Evolutionary conservation across 2,797 vertebrate genomes (phyloP), one percentile per base, ranked within the genome.

Genomic region (Silurus lanzhouensis): DNA sequence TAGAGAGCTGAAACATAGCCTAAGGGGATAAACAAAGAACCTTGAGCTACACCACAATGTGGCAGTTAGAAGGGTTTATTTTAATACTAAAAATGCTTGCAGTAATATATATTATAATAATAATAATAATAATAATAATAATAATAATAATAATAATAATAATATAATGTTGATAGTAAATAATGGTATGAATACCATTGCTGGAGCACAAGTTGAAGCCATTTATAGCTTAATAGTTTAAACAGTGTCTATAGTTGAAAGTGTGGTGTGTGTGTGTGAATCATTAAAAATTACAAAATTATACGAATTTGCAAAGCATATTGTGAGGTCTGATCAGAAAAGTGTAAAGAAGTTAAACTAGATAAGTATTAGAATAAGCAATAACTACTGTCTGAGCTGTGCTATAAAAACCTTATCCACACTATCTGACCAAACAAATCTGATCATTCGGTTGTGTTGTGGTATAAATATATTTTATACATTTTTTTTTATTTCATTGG

Each of bases 241-340:
- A 38, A 38, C 31, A 38, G 31, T 38, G 31, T 38, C 31, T 38
- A 38, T 38, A 38, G 31, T 38, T 38, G 31, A 27, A 31, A 15
- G 25, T 67, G 14, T 6, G 14, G 14, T 31, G 89, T 97, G 31
- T 38, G 31, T 38, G 31, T 38, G 31, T 38, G 31, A 38, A 38
- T 38, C 31, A 38, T 38, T 38, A 38, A 38, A 38, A 38, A 38
- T 38, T 38, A 38, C 31, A 97, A 96, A 95, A 89, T 90, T 96
- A 97, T 98, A 95, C 97, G 97, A 5, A 19, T 64, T 55, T 27
- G 44, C 19, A 15, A 66, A 64, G 13, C 27, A 64, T 25, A 4
- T 25, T 64, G 63, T 3, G 10, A 25, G 9, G n/a, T 25, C 22
- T 64, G 15, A 6, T 27, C 0, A 8, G 31, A 38, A 19, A 75